A percentile compares a stretch with the other conserved stretches of the same genome.
phyloP scores from a whole-genome alignment of 2,888 invertebrate species.

The Drosophila austrosaltans region DNA sequence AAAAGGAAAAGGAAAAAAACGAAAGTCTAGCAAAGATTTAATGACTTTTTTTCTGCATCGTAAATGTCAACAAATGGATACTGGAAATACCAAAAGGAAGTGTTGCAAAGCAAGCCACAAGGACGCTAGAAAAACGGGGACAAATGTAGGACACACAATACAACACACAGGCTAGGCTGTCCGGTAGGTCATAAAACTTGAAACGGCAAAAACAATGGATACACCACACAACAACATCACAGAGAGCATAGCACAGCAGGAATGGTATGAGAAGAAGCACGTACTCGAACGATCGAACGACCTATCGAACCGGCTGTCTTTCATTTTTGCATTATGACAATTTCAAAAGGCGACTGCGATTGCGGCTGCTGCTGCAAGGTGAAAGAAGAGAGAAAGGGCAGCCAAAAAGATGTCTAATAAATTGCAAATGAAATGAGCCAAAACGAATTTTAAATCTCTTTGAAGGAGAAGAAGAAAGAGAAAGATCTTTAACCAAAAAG shows the following conservation, averaged over 20 bases:
- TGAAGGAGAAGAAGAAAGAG: slow-evolving; percentile 1
- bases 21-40: slow-evolving; percentile 63
- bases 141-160: slow-evolving; percentile 48
- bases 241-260: slow-evolving; percentile 15
- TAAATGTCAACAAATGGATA: slow-evolving; percentile 67
- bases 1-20: slow-evolving; percentile 37
- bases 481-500: slow-evolving; percentile 1
- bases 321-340: slow-evolving; percentile 64
- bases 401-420: slow-evolving; percentile 65
- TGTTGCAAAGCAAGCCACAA: slow-evolving; percentile 9
- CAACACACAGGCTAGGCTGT: slow-evolving; percentile 48
- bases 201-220: slow-evolving; percentile 48
- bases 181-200: slow-evolving; percentile 71
- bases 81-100: slow-evolving; percentile 23
- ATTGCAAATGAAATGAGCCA: slow-evolving; percentile 82
- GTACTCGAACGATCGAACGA: slow-evolving; percentile 46
- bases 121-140: slow-evolving; percentile 13
- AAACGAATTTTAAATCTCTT: slow-evolving; percentile 67
- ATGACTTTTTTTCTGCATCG: slow-evolving; percentile 58
- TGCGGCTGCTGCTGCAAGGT: slow-evolving; percentile 28
- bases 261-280: slow-evolving; percentile 50
- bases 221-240: slow-evolving; percentile 24
- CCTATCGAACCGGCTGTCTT: slow-evolving; percentile 25
- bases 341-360: slow-evolving; percentile 37
- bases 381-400: slow-evolving; percentile 15